These are phyloP conservation scores for Amniataba percoides DNA, from an alignment of 2,797 vertebrate species.

Conservation along the genomic window DNA sequence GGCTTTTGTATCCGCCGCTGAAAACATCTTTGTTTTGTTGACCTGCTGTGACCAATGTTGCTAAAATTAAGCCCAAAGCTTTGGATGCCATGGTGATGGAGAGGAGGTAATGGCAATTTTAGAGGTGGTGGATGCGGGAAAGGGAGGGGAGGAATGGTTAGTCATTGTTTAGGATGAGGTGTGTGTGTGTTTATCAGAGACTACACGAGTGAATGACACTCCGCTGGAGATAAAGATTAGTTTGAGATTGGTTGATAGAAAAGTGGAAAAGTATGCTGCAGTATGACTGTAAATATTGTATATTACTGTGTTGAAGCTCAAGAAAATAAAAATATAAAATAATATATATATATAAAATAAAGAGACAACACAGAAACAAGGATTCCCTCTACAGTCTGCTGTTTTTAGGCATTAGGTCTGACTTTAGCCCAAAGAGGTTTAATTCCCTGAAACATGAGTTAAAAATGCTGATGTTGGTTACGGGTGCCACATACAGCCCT, in stretches of 20 bases:
- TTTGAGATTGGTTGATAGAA: neutral
- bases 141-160: slow-evolving; percentile 41
- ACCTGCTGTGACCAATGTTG: slow-evolving; percentile 35
- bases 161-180: slow-evolving; percentile 46
- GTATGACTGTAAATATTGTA: neutral
- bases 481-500: too few relatives aligned
- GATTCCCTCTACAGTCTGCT: neutral
- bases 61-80: slow-evolving; percentile 49
- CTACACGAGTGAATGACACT: slow-evolving; percentile 15
- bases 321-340: neutral
- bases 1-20: slow-evolving; percentile 28
- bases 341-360: too few relatives aligned
- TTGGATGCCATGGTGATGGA: slow-evolving; percentile 58
- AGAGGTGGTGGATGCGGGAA: slow-evolving; percentile 22
- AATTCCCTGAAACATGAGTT: neutral
- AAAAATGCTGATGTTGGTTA: neutral
- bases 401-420: neutral
- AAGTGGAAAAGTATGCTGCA: neutral
- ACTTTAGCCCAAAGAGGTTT: neutral
- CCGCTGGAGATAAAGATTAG: slow-evolving; percentile 1
- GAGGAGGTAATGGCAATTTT: slow-evolving; percentile 61
- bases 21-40: slow-evolving; percentile 56
- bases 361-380: neutral
- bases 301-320: neutral
- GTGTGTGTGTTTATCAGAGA: slow-evolving; percentile 4